phyloP scores from a whole-genome alignment of 2,888 invertebrate genomes.

The Drosophila meridiana region DNA sequence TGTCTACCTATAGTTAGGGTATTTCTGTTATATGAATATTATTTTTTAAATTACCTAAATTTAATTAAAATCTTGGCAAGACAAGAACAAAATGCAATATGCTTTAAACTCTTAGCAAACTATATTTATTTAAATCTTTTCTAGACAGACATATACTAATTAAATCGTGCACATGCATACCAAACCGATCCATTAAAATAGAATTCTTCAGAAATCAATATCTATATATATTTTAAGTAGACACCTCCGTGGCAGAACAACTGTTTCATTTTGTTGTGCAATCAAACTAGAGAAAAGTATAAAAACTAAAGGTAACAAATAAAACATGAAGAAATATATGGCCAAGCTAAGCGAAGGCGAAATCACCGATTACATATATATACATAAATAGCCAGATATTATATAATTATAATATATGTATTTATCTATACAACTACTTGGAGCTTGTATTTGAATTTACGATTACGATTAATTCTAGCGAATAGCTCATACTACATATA shows the following conservation, averaged over 20 bases:
- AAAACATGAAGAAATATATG: conserved; percentile 21
- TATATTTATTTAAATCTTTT: background rate
- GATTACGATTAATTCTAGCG: conserved; percentile 55
- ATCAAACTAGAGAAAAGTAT: conserved; percentile 33
- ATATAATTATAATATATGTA: conserved; percentile 47
- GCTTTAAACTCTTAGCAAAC: background rate
- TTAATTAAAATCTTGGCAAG: background rate
- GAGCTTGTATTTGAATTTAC: conserved; percentile 77
- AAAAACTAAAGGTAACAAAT: conserved; percentile 27
- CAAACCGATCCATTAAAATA: conserved; percentile 10
- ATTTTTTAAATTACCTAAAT: background rate
- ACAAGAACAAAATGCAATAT: background rate
- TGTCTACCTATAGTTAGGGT: background rate
- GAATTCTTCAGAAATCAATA: background rate
- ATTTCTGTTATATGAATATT: background rate
- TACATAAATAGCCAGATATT: conserved; percentile 27
- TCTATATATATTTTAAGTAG: conserved; percentile 15
- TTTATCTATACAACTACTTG: conserved; percentile 56
- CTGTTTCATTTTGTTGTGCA: conserved; percentile 38
- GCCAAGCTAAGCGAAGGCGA: conserved; percentile 57
- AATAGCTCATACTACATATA: conserved; percentile 30
- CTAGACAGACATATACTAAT: background rate
- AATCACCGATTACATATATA: conserved; percentile 22
- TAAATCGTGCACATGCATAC: conserved; percentile 36
- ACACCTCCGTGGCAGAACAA: conserved; percentile 30